phyloP scores from a whole-genome alignment of 2,888 invertebrate species.

The Drosophila vallismaia region DNA sequence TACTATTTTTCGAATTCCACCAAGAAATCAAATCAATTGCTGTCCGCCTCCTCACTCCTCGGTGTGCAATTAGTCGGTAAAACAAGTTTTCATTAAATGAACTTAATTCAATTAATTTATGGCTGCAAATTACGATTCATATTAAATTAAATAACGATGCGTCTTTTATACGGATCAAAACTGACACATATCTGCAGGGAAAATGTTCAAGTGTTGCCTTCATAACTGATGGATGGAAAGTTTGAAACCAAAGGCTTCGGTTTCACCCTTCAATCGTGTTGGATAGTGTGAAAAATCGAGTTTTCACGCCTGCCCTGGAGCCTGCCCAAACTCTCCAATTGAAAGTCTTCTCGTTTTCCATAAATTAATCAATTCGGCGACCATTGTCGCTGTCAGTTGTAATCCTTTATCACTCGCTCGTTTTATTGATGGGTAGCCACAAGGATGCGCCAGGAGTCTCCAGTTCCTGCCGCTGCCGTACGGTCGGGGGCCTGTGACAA shows the following conservation, averaged over 20 bases:
- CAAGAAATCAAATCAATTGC: constrained; percentile 40
- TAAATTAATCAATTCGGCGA: constrained; percentile 69
- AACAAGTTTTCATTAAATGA: constrained; percentile 19
- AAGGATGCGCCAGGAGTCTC: constrained; percentile 31
- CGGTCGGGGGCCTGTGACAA: constrained; percentile 47
- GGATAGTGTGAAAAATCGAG: constrained; percentile 44
- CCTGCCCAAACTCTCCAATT: constrained; percentile 8
- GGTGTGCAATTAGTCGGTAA: constrained; percentile 37
- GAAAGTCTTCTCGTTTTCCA: constrained; percentile 54
- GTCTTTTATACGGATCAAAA: constrained; percentile 38
- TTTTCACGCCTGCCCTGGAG: neutral
- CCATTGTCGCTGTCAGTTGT: constrained; percentile 35
- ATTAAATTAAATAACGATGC: constrained; percentile 61
- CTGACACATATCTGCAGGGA: constrained; percentile 13
- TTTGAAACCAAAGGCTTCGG: neutral
- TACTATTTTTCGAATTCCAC: neutral
- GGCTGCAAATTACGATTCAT: constrained; percentile 46
- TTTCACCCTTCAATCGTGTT: constrained; percentile 3
- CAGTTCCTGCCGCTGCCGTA: constrained; percentile 17
- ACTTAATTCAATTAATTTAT: constrained; percentile 62
- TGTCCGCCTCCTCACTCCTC: constrained; percentile 1
- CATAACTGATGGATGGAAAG: neutral
- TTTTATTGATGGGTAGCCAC: constrained; percentile 63
- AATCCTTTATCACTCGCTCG: constrained; percentile 51
- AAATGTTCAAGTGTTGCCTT: neutral